Evolutionary conservation across 2,888 invertebrate genomes (phyloP), one percentile per base, ranked within the genome.

Genomic region (Epirrhoe tristata): DNA sequence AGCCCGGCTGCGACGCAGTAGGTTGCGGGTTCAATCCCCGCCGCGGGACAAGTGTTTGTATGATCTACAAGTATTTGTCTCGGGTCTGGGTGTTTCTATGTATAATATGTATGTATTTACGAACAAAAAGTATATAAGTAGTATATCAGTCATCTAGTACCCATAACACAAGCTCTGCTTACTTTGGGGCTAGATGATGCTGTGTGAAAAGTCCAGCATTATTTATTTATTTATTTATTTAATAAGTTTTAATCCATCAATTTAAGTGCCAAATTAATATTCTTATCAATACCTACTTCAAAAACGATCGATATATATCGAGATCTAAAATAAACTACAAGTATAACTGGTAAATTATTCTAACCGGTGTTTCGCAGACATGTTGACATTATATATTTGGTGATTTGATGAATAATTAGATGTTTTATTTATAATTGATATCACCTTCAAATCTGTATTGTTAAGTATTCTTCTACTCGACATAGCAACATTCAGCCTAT

Each of bases 381-480:
- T 50, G 71, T 71, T 73, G 73, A 71, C 73, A 71, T 73, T 71
- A 57, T 51, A n/a, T 67, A 55, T 48, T 48, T 48, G 14, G 24
- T 58, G 62, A 58, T 62, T 63, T 50, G 31, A 31, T 63, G 56
- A 56, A 63, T 56, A 56, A 63, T 63, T 39, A 56, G 55, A 51
- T 62, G 56, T 56, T 34, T 50, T 56, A 53, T 34, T 50, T 56
- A 53, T 43, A 43, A 48, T 53, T 50, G 52, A 46, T 46, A 46
- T 46, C 46, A 12, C 46, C 60, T 53, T 60, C 52, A 31, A 14
- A 53, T 34, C 39, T 55, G 39, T 12, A 12, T 12, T 12, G 39
- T 43, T 43, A n/a, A n/a, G n/a, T n/a, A 43, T 43, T 12, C 36
- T 36, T 8, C 36, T 1, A 8, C 36, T 36, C 10, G 36, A 0